Evolutionary conservation across 2,797 vertebrate species (phyloP).

Genomic region (Phalloptychus januarius): DNA sequence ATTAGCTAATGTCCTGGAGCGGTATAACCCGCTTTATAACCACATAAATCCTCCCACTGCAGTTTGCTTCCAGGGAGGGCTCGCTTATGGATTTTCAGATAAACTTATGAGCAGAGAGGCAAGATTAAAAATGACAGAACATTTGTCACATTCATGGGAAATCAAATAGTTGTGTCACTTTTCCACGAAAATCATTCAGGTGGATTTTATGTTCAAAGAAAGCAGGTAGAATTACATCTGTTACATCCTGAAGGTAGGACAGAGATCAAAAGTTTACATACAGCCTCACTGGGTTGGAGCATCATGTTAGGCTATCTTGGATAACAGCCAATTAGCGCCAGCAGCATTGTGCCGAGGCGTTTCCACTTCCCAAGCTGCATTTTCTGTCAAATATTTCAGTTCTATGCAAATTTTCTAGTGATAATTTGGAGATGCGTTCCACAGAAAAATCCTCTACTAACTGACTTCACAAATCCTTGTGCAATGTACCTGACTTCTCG

Average conservation of each 20-base stretch:
- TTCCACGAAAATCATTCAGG: background rate
- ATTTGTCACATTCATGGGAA: background rate
- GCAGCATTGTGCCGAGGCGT: background rate
- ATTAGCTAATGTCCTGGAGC: constrained; percentile 1
- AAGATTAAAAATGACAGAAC: constrained; percentile 3
- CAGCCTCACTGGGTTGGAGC: background rate
- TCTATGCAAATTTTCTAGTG: background rate
- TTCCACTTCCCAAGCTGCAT: background rate
- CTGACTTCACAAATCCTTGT: background rate
- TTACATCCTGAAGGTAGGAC: background rate
- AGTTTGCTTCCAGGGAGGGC: background rate
- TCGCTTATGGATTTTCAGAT: background rate
- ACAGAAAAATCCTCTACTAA: background rate
- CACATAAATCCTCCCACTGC: constrained; percentile 4
- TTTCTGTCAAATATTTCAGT: background rate
- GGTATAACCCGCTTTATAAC: background rate
- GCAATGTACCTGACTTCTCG: background rate
- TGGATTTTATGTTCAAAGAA: constrained; percentile 3
- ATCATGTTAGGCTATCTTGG: background rate
- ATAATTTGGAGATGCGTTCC: background rate
- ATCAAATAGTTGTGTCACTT: constrained; percentile 3
- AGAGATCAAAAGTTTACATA: background rate
- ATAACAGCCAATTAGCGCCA: background rate
- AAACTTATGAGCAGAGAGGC: constrained; percentile 2
- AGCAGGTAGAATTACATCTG: background rate